Evolutionary conservation across 2,797 vertebrate species (phyloP), one percentile per base, ranked within the genome.

Genomic region (Phoxinus dragarum): DNA sequence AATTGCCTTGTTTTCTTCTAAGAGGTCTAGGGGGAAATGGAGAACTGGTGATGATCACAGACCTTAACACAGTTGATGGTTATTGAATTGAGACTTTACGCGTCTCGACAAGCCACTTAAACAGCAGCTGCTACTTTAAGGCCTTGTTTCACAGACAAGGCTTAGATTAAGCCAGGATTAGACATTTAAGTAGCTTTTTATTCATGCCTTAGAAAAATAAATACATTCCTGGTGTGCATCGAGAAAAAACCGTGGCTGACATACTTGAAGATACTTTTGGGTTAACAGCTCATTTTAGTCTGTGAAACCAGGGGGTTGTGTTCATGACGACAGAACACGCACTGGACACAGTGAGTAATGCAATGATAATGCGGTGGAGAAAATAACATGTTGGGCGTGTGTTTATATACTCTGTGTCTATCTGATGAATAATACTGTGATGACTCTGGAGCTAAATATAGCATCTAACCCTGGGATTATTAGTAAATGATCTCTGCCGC

Each of bases 401-500:
- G 34, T 84, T 76, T 67, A 76, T 67, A 75, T 36, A 47, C 77
- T 44, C 17, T 79, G 77, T 19, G 40, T 59, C 40, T 34, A 27
- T 34, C 56, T 64, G 59, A 44, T 80, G 27, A 80, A 61, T 77
- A 61, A 77, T 40, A 61, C 36, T 17, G 21, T 38, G 14, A 67
- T 84, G 72, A 76, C 59, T 52, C 71, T 19, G 21, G 0, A 27
- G 56, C 42, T 84, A 76, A 84, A 84, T 67, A 84, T 54, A 76
- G 9, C 72, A 76, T 38, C 31, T 27, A 44, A 52, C 72, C 1
- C 54, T 47, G 56, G n/a, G 69, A 74, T 40, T 82, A 82, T 64
- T 74, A 74, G 40, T 6, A 3, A 74, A 73, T 38, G 56, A 74
- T 64, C 42, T 31, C 27, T 47, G 56, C 40, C 1, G 1, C 11